Evolutionary conservation across 30 jellyfish, hydroid and myxozoan species (phyloP).

Genomic region (Turritopsis rubra): DNA sequence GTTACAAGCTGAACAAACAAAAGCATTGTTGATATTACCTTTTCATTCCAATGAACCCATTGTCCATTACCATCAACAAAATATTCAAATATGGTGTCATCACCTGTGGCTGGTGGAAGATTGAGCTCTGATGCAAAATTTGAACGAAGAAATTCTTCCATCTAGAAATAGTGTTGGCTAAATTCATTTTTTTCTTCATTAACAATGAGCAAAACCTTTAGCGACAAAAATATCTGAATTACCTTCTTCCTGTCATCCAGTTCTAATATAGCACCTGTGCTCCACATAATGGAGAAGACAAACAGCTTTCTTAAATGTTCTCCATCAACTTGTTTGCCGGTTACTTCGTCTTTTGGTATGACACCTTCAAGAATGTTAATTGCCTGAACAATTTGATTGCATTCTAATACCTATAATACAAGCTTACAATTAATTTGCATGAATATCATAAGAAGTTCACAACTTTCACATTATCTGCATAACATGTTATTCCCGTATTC

Average conservation of each 20-base stretch:
- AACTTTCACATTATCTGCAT: too few species aligned
- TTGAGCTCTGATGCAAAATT: conserved; percentile 38
- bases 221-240: not conserved
- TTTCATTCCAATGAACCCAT: conserved; percentile 78
- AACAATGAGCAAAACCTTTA: not conserved
- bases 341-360: conserved; percentile 55
- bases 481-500: too few species aligned
- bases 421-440: not conserved
- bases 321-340: conserved; percentile 48
- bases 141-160: conserved; percentile 62
- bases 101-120: conserved; percentile 54
- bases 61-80: conserved; percentile 61
- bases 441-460: not conserved
- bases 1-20: too few species aligned
- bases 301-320: conserved; percentile 45
- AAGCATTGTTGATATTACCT: conserved; percentile 26
- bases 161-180: conserved; percentile 23
- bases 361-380: conserved; percentile 57
- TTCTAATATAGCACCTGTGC: conserved; percentile 75
- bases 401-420: conserved; percentile 48
- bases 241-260: conserved; percentile 78
- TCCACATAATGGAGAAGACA: conserved; percentile 81
- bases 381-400: conserved; percentile 78
- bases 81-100: conserved; percentile 66
- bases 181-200: not conserved